Conservation (phyloP, 2,113 vertebrate species). For the Gopherus evgoodei region DNA sequence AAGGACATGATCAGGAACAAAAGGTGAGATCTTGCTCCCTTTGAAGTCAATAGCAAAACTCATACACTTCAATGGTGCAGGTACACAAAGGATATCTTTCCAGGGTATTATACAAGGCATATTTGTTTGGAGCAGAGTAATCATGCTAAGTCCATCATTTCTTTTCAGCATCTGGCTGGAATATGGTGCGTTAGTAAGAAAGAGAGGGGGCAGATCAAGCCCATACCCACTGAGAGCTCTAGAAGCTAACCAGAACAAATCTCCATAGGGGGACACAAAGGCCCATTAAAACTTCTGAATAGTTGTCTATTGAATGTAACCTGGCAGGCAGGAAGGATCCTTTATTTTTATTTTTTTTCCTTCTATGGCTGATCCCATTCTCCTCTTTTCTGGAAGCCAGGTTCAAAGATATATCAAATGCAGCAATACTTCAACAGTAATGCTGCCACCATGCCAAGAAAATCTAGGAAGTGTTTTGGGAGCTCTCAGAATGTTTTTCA, state of each 20-base stretch:
- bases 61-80: accelerated
- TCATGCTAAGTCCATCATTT: background rate
- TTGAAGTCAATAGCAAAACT: constrained; percentile 3
- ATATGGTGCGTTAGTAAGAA: background rate
- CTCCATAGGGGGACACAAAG: constrained; percentile 64
- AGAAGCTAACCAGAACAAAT: constrained; percentile 71
- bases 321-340: constrained; percentile 58
- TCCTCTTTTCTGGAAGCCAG: constrained; percentile 52
- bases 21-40: accelerated
- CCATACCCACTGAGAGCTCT: background rate
- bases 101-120: background rate
- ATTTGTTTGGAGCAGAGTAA: background rate
- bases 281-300: constrained; percentile 60
- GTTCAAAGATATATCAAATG: constrained; percentile 71
- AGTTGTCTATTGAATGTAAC: constrained; percentile 56
- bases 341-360: constrained; percentile 62
- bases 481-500: background rate
- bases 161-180: background rate
- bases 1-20: background rate
- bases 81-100: background rate
- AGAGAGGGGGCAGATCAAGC: accelerated
- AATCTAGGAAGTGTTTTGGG: constrained; percentile 7
- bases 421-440: constrained; percentile 59
- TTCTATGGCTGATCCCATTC: constrained; percentile 62
- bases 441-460: background rate